phyloP scores from a whole-genome alignment of 1,140 invertebrate species.

The Schlechtendalia chinensis region DNA sequence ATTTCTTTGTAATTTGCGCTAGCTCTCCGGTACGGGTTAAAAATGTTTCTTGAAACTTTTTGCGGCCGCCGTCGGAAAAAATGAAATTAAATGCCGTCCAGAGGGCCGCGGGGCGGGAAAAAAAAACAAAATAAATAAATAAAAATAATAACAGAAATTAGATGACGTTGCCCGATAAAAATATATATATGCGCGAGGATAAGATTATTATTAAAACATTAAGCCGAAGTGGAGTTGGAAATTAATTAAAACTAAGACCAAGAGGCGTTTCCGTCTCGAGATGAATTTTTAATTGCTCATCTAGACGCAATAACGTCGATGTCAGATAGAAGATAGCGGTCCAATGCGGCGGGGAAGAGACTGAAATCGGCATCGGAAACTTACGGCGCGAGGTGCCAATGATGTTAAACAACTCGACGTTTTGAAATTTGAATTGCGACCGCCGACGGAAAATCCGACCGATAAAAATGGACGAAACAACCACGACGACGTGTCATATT shows the following conservation, averaged over 20 bases:
- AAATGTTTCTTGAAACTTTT: conserved; percentile 24
- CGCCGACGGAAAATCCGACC: no score
- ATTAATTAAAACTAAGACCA: conserved; percentile 36
- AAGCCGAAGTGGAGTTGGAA: conserved; percentile 9
- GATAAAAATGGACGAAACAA: no score
- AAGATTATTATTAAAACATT: conserved; percentile 47
- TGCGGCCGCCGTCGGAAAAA: background rate
- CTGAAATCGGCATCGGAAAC: no score
- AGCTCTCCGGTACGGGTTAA: background rate
- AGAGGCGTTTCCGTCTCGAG: background rate
- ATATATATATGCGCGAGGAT: background rate
- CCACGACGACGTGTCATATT: no score
- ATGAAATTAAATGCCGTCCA: conserved; percentile 22
- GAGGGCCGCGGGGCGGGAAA: background rate
- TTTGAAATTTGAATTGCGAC: no score
- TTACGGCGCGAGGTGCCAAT: no score
- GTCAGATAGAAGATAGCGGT: background rate
- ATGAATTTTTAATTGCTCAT: conserved; percentile 27
- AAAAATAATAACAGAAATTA: background rate
- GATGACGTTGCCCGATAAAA: conserved; percentile 1
- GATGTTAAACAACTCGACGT: no score
- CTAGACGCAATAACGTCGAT: conserved; percentile 9
- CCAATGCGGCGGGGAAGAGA: no score
- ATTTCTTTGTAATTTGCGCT: conserved; percentile 23
- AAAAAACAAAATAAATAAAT: background rate